Evolutionary conservation across 2,797 vertebrate species (phyloP), one percentile per base, ranked within the genome.

Genomic region (Onychomys arenicola): DNA sequence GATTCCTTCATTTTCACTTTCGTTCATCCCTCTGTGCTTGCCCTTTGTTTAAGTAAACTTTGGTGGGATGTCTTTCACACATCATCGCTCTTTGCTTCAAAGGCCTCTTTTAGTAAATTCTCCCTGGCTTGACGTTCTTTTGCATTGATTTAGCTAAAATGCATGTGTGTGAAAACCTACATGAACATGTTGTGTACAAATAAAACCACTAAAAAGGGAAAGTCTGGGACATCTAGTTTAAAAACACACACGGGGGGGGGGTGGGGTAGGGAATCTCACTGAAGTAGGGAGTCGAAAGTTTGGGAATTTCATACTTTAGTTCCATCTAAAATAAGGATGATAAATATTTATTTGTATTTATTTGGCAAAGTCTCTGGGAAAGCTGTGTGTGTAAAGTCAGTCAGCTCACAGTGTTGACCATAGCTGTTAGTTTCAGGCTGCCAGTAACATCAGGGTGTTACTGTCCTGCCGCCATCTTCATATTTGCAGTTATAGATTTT

Each of bases 11-110:
- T 98, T 98, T 98, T 98, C 98, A 98, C 96, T 98, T 98, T 98
- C 96, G 80, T 89, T 95, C 94, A 75, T 92, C 98, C 97, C 90
- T 97, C 98, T 94, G 59, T 82, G 95, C 97, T 86, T 92, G 69
- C 97, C 98, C 97, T 97, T 97, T 98, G 97, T 98, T 98, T 98
- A 98, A 98, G 98, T 98, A 98, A 98, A 98, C 98, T 98, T 98
- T 98, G 98, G 97, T 98, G 89, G 96, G 96, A 81, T 98, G 96
- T 98, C 98, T 98, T 98, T 98, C 98, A 98, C 98, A 98, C 98
- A 98, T 98, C 98, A 98, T 98, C 97, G 96, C 98, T 98, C 98
- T 97, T 98, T 94, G 95, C 98, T 98, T 98, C 98, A 99, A 98
- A 99, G 98, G 61, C 96, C 98, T 95, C 96, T 98, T 98, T 98